phyloP scores from a whole-genome alignment of 1,140 invertebrate species.

The Temnothorax longispinosus region DNA sequence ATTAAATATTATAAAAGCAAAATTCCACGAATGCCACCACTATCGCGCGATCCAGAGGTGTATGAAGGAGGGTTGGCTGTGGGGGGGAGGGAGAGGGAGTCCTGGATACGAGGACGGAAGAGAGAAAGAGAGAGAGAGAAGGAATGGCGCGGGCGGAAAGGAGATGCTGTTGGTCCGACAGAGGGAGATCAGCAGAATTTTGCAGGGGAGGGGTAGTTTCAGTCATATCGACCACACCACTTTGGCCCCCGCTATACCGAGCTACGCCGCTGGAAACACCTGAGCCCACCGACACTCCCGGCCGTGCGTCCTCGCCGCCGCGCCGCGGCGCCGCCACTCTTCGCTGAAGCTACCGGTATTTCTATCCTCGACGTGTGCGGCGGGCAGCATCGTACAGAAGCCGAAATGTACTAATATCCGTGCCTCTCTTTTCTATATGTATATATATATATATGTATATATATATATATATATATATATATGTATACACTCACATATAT shows the following conservation, averaged over 20 bases:
- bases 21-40: constrained; percentile 77
- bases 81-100: not conserved
- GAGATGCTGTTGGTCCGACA: constrained; percentile 51
- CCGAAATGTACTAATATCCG: constrained; percentile 63
- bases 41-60: constrained; percentile 60
- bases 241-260: constrained; percentile 74
- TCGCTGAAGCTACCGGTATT: constrained; percentile 6
- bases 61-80: constrained; percentile 23
- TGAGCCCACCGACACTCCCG: constrained; percentile 69
- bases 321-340: not conserved
- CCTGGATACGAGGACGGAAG: constrained; percentile 39
- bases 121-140: constrained; percentile 46
- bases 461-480: not conserved
- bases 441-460: not conserved
- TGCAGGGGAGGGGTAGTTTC: constrained; percentile 68
- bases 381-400: not conserved
- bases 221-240: constrained; percentile 82
- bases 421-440: not conserved
- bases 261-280: constrained; percentile 72
- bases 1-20: constrained; percentile 81
- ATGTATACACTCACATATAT: not conserved
- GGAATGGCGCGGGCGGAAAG: constrained; percentile 48
- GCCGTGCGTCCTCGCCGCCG: not conserved
- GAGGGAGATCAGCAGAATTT: constrained; percentile 68
- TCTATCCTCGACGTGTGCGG: constrained; percentile 21